Conservation (phyloP, 1,140 invertebrate species). For the Cataglyphis hispanica region DNA sequence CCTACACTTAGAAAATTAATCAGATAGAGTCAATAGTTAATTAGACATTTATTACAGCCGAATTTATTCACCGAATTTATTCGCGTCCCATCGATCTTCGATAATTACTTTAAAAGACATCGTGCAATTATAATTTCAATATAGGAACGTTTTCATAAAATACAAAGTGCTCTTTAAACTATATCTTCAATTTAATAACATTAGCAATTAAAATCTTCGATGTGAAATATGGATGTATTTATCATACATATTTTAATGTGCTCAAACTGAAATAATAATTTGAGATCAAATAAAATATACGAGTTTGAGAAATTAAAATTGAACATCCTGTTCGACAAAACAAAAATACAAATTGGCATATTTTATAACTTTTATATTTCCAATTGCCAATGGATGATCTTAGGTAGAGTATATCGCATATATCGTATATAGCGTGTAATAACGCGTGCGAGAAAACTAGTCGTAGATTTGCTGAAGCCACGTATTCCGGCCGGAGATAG, state of each 20-base stretch:
- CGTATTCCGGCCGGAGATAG: constrained; percentile 40
- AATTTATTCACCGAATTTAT: constrained; percentile 10
- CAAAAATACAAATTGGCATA: background rate
- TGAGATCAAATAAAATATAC: background rate
- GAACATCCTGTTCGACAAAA: background rate
- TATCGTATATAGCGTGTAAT: background rate
- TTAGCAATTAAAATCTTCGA: background rate
- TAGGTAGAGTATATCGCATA: background rate
- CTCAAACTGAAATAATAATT: background rate
- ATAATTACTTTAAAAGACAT: constrained; percentile 6
- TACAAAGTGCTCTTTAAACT: background rate
- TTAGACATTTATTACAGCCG: background rate
- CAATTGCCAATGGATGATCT: background rate
- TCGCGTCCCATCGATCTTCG: background rate
- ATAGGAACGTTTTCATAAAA: background rate
- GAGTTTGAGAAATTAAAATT: background rate
- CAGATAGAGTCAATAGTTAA: constrained; percentile 3
- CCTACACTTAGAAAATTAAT: background rate
- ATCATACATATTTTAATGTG: background rate
- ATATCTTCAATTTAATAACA: background rate
- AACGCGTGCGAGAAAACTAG: background rate
- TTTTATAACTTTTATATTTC: background rate
- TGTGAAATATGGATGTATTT: background rate
- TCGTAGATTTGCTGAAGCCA: constrained; percentile 54
- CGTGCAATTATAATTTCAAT: background rate